Percentiles rank a stretch among this genome's conserved stretches.
Conservation (phyloP, 2,113 vertebrate genomes). For the Manacus vitellinus region DNA sequence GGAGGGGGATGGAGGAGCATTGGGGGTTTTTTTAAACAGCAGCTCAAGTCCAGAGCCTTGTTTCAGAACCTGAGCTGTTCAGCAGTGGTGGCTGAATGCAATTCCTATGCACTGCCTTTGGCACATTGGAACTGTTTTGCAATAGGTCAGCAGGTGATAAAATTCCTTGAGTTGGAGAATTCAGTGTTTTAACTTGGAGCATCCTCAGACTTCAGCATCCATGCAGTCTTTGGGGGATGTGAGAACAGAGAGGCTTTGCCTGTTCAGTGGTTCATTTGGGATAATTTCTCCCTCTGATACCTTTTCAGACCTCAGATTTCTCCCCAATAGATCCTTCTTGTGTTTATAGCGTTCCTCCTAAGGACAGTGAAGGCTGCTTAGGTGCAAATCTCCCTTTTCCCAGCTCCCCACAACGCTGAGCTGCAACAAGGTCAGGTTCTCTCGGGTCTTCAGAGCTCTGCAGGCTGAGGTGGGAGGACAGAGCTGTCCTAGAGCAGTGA, state of each 20-base stretch:
- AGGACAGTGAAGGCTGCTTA: neutral
- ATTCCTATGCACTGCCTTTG: neutral
- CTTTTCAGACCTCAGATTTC: neutral
- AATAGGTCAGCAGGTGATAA: neutral
- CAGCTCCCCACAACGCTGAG: neutral
- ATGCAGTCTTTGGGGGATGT: fast-evolving
- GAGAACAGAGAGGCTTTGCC: neutral
- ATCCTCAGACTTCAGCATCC: neutral
- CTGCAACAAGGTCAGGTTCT: neutral
- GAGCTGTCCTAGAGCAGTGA: neutral
- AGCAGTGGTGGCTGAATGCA: neutral
- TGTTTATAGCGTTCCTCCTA: fast-evolving
- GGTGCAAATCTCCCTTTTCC: neutral
- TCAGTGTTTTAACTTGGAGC: neutral
- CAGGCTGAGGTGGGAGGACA: neutral
- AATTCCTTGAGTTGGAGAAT: neutral
- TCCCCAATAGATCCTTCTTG: neutral
- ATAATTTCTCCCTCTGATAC: neutral
- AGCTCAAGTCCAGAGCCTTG: neutral
- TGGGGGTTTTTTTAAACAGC: neutral
- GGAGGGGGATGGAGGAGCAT: neutral
- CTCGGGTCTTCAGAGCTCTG: neutral
- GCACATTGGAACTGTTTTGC: neutral
- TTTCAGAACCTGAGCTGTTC: neutral
- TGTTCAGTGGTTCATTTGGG: neutral